Base-by-base conservation (phyloP, 2,888 invertebrate genomes). In the Drosophila sordidula region DNA sequence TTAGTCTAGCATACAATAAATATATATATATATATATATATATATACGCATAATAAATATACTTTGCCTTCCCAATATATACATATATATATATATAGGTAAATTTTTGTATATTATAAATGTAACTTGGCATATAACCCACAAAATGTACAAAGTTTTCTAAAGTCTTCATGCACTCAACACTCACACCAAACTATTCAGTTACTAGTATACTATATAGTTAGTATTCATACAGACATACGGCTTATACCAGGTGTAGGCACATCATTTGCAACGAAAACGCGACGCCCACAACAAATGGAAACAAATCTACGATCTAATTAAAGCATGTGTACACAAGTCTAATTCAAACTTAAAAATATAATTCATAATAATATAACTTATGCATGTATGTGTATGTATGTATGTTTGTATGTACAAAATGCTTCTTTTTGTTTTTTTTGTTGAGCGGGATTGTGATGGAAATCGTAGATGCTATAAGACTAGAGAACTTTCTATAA, bases 231-330 rank as follows among this genome's bases (percentile, higher is more conserved):
- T 9, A 47, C 57, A 50, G 36, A 63, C 36, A 65, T 42, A 70
- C 61, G 62, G 62, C 46, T 72, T 59, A 74, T 59, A 75, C 47
- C 78, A 57, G 69, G 68, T 67, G 84, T 87, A 90, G 89, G 89
- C 90, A 90, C 89, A 78, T 80, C 83, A 87, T 78, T 87, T 83
- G 79, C 81, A 89, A 90, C 80, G 82, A 78, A 78, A 87, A 84
- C 65, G 64, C 69, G 58, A 73, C 67, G 81, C 70, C 73, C 73
- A 86, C 72, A 79, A 69, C 85, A 85, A 75, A 61, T 85, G 69
- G 83, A 86, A 87, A 89, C 75, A 72, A 79, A 69, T 85, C 89
- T 87, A 87, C 70, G 82, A 79, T 78, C 86, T 86, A 86, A 85
- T 86, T 89, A 86, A 86, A 86, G 89, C 89, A 82, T 87, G 73